Conservation (phyloP, 2,888 invertebrate genomes). For the Orthosia cruda region DNA sequence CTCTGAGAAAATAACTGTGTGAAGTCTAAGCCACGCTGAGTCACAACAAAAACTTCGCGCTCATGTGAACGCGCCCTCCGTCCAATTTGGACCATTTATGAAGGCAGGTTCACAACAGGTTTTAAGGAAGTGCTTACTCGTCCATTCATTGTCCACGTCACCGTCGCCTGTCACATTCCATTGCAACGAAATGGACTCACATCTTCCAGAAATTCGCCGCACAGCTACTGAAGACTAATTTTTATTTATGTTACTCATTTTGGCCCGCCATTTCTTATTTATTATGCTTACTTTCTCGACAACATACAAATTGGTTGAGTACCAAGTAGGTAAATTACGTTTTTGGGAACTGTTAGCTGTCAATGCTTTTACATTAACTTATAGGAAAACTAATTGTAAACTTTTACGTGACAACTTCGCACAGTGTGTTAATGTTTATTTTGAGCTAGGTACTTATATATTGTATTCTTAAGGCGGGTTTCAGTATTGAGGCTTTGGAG, state of each 20-base stretch:
- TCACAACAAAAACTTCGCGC: no score
- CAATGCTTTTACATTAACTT: conserved; percentile 14
- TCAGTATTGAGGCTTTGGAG: no score
- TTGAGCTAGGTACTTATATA: neutral
- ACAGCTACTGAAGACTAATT: conserved; percentile 24
- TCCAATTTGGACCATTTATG: neutral
- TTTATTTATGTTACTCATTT: conserved; percentile 52
- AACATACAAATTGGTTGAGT: conserved; percentile 32
- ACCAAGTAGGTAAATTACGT: conserved; percentile 10
- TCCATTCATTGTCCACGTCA: neutral
- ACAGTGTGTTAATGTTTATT: neutral
- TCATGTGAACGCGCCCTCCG: no score
- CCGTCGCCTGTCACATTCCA: conserved; percentile 29
- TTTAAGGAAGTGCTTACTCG: conserved; percentile 8
- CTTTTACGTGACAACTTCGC: neutral
- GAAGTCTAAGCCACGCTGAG: no score
- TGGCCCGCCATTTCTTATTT: conserved; percentile 29
- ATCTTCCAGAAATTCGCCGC: conserved; percentile 38
- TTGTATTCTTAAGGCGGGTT: neutral
- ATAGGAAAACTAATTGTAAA: conserved; percentile 2
- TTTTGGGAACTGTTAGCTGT: conserved; percentile 2
- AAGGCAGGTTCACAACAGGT: neutral
- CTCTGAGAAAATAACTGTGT: no score
- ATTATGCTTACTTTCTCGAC: conserved; percentile 30
- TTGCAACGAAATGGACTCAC: conserved; percentile 17